phyloP scores from a whole-genome alignment of 2,888 invertebrate genomes.

The Oasisia sp. region DNA sequence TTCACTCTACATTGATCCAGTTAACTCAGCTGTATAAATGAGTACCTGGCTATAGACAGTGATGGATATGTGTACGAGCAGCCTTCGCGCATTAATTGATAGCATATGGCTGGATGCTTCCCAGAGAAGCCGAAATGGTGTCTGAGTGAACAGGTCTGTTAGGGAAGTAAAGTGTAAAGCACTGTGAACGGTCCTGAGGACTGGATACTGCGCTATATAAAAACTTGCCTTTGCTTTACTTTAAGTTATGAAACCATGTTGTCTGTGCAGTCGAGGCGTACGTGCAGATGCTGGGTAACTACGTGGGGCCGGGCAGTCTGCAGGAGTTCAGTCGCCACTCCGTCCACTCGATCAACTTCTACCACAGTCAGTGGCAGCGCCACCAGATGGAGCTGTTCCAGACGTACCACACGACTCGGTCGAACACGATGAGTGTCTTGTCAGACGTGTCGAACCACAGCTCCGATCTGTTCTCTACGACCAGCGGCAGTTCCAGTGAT shows the following conservation, averaged over 20 bases:
- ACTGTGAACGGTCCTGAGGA: too few species aligned
- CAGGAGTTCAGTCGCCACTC: slow-evolving; percentile 87
- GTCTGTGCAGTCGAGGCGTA: slow-evolving; percentile 39
- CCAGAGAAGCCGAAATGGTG: too few species aligned
- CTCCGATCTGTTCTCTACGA: slow-evolving; percentile 34
- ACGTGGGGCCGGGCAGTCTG: slow-evolving; percentile 7
- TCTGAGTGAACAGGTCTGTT: too few species aligned
- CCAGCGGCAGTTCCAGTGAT: slow-evolving; percentile 36
- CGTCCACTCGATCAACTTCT: slow-evolving; percentile 80
- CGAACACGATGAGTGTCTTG: slow-evolving; percentile 61
- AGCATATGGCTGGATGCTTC: too few species aligned
- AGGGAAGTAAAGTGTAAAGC: too few species aligned
- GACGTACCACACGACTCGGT: slow-evolving; percentile 50
- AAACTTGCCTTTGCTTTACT: too few species aligned
- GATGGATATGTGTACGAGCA: too few species aligned
- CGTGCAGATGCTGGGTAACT: slow-evolving; percentile 40
- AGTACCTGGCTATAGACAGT: too few species aligned
- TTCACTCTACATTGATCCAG: too few species aligned
- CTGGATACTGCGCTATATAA: too few species aligned
- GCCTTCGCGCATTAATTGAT: too few species aligned
- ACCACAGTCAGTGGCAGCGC: slow-evolving; percentile 72
- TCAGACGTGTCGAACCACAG: slow-evolving; percentile 51
- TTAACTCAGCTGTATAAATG: too few species aligned
- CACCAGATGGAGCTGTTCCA: slow-evolving; percentile 62
- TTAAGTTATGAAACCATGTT: neutral